phyloP scores from a whole-genome alignment of 2,888 invertebrate genomes.

The Drosophila ustulata region DNA sequence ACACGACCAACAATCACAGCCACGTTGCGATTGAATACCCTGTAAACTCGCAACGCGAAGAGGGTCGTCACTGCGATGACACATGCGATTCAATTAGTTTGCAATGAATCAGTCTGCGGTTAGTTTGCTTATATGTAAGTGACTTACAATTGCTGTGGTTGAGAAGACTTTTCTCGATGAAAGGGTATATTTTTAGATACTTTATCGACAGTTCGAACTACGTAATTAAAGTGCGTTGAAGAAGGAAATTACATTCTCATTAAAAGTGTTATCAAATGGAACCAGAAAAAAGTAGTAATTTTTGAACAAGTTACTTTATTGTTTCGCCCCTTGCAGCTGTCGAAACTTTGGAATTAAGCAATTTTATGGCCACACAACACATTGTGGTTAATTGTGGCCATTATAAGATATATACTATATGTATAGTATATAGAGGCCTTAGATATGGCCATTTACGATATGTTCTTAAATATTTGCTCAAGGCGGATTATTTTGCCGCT shows the following conservation, averaged over 20 bases:
- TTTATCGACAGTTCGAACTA: not conserved
- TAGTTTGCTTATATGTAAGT: too few relatives aligned
- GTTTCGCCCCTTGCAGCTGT: constrained; percentile 13
- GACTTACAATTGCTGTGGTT: too few relatives aligned
- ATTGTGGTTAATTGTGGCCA: constrained; percentile 24
- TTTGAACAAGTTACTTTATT: not conserved
- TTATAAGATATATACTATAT: constrained; percentile 24
- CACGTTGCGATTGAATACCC: constrained; percentile 22
- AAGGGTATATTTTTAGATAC: constrained; percentile 10
- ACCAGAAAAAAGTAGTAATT: not conserved
- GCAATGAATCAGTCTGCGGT: not conserved
- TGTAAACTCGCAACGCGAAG: not conserved
- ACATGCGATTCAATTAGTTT: not conserved
- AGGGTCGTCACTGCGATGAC: not conserved
- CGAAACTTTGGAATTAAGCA: constrained; percentile 29
- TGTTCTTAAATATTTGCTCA: constrained; percentile 1
- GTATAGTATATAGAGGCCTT: not conserved
- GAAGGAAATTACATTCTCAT: constrained; percentile 4
- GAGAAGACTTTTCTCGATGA: too few relatives aligned
- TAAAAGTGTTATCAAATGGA: constrained; percentile 1
- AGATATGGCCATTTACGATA: constrained; percentile 27
- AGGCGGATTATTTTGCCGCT: constrained; percentile 35
- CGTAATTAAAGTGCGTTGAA: constrained; percentile 20
- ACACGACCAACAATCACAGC: constrained; percentile 22
- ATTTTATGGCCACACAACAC: constrained; percentile 17